phyloP scores from a whole-genome alignment of 2,888 invertebrate species.

The Drosophila barbarae region DNA sequence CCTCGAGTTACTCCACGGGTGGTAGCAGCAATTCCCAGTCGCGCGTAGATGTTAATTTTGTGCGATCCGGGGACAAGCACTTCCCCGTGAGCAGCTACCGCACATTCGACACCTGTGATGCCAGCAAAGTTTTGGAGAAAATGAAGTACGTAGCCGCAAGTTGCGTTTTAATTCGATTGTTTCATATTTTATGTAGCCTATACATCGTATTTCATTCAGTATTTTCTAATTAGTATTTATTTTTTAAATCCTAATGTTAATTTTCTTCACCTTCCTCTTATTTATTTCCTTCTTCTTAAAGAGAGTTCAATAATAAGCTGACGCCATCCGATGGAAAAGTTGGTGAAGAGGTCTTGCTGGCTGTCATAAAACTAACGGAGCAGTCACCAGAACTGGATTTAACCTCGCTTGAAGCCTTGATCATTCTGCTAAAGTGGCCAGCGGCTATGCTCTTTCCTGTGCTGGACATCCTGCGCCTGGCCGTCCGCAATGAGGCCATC shows the following conservation, averaged over 20 bases:
- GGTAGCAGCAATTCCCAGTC: slow-evolving; percentile 41
- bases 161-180: neutral
- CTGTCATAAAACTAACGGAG: slow-evolving; percentile 84
- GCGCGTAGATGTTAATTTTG: slow-evolving; percentile 70
- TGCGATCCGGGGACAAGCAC: slow-evolving; percentile 70
- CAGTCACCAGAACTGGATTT: slow-evolving; percentile 72
- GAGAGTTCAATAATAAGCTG: slow-evolving; percentile 86
- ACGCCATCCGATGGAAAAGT: slow-evolving; percentile 61
- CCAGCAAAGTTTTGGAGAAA: slow-evolving; percentile 87
- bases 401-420: slow-evolving; percentile 79
- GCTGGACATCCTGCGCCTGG: slow-evolving; percentile 91
- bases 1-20: slow-evolving; percentile 85
- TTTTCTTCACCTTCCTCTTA: neutral
- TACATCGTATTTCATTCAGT: neutral
- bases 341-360: slow-evolving; percentile 69
- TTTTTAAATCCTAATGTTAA: no score
- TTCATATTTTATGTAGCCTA: neutral
- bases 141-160: slow-evolving; percentile 77
- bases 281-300: slow-evolving; percentile 50
- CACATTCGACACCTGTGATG: slow-evolving; percentile 89
- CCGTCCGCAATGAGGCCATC: slow-evolving; percentile 86
- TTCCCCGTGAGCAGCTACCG: slow-evolving; percentile 81
- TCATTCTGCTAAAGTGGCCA: slow-evolving; percentile 76
- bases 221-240: neutral
- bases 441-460: slow-evolving; percentile 91